A percentile compares a stretch with the other conserved stretches of the same genome.
These are phyloP conservation scores for Megalopta genalis DNA, from an alignment of 1,140 invertebrate species.

Conservation along the genomic window DNA sequence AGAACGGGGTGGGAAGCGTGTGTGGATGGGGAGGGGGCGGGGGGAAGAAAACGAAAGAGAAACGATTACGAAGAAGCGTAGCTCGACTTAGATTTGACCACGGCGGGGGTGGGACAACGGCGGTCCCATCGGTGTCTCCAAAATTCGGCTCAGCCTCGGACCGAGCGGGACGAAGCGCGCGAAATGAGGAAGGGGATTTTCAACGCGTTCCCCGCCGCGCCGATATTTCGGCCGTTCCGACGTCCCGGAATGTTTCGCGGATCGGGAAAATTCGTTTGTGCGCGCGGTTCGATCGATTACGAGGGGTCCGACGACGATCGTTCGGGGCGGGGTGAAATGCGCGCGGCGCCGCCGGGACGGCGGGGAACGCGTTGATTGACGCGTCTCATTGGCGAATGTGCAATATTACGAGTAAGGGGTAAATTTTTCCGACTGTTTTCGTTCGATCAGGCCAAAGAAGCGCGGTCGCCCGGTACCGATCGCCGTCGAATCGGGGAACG, in stretches of 20 bases:
- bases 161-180: neutral
- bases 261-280: too few species aligned
- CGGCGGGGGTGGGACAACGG: conserved; percentile 54
- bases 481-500: too few species aligned
- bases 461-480: neutral
- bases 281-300: too few species aligned
- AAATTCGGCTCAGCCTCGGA: conserved; percentile 15
- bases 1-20: conserved; percentile 34
- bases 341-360: too few species aligned
- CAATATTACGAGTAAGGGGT: conserved; percentile 61
- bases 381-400: conserved; percentile 61
- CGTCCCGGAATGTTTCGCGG: too few species aligned
- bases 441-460: conserved; percentile 34
- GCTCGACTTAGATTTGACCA: conserved; percentile 55
- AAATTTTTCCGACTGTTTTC: conserved; percentile 3
- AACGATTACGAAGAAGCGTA: conserved; percentile 34
- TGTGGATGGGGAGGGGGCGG: too few species aligned
- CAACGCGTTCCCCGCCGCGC: too few species aligned
- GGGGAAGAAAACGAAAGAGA: conserved; percentile 27
- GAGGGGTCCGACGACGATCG: too few species aligned
- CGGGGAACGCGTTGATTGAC: neutral
- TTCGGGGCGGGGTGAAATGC: too few species aligned
- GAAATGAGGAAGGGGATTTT: too few species aligned
- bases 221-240: too few species aligned
- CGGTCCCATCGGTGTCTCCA: conserved; percentile 10